Base-by-base conservation (phyloP, 2,888 invertebrate species). In the Pterobdella sp. region DNA sequence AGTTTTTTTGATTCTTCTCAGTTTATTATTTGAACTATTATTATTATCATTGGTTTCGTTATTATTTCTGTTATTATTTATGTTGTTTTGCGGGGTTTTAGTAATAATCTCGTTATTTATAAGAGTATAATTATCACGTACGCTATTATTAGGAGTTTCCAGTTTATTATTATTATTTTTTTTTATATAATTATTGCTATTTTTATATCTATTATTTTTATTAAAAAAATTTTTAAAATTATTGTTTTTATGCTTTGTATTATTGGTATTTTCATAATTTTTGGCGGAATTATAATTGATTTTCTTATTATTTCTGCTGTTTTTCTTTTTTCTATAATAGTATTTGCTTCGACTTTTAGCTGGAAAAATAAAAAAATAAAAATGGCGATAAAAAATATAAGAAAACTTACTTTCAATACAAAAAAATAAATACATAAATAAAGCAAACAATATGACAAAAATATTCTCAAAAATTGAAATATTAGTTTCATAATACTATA, bases 11-110 rank as follows among this genome's bases (percentile, higher is more conserved):
- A n/a, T 69, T 22, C n/a, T 32, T 3, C 49, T 49, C 14, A 4
- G 10, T 10, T 68, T 37, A 29, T 42, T 35, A 42, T 29, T n/a
- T 42, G 26, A 10, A 36, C 36, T 22, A 49, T 10, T 69, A 49
- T 49, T 69, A 49, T 49, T 37, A 42, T 69, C 49, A 37, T 69
- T 49, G 31, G 37, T 69, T 26, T 42, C 22, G 31, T 69, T 69
- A 69, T 42, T 35, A 49, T 69, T 66, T 31, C 32, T 66, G 32
- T 66, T 66, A 18, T 66, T 66, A 66, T 66, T 66, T 31, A 31
- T 66, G 32, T 66, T 66, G 3, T 66, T 14, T 31, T 66, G 26
- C 26, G 26, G 26, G 32, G 2, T 66, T 31, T 66, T 66, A 66
- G 2, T 66, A 66, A 31, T 66, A 66, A 31, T 14, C 26, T 66